Evolutionary conservation across 2,113 vertebrate species (phyloP).

Genomic region (Oreamnos americanus): DNA sequence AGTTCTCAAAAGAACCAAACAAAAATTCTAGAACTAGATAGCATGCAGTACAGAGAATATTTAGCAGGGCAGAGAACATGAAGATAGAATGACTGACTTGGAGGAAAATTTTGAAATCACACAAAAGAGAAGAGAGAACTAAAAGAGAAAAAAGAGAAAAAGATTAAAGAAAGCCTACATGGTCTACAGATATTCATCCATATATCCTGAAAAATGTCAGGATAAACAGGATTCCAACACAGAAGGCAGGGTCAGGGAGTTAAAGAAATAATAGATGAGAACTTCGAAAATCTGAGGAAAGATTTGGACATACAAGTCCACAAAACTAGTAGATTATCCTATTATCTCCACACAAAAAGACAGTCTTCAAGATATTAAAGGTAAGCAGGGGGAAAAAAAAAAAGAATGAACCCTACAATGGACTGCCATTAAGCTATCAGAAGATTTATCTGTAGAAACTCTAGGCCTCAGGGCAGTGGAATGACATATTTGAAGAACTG

Average conservation of each 20-base stretch:
- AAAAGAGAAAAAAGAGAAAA: neutral
- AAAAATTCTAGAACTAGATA: neutral
- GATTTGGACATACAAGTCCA: neutral
- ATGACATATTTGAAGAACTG: neutral
- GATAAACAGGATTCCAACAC: neutral
- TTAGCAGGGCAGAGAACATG: neutral
- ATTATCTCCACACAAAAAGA: neutral
- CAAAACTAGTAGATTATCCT: neutral
- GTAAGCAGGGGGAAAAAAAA: neutral
- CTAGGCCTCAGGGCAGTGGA: neutral
- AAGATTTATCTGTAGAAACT: neutral
- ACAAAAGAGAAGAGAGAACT: neutral
- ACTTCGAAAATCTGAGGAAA: neutral
- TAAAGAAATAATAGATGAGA: neutral
- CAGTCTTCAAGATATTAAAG: neutral
- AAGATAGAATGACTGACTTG: neutral
- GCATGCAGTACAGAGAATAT: neutral
- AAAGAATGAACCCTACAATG: neutral
- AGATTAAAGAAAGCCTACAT: neutral
- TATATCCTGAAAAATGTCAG: neutral
- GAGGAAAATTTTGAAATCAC: neutral
- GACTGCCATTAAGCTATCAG: neutral
- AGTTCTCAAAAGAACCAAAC: neutral
- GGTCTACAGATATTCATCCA: neutral
- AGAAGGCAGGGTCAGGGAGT: neutral